Evolutionary conservation across 1,140 invertebrate genomes (phyloP), one percentile per base, ranked within the genome.

Genomic region (Metopolophium dirhodum): DNA sequence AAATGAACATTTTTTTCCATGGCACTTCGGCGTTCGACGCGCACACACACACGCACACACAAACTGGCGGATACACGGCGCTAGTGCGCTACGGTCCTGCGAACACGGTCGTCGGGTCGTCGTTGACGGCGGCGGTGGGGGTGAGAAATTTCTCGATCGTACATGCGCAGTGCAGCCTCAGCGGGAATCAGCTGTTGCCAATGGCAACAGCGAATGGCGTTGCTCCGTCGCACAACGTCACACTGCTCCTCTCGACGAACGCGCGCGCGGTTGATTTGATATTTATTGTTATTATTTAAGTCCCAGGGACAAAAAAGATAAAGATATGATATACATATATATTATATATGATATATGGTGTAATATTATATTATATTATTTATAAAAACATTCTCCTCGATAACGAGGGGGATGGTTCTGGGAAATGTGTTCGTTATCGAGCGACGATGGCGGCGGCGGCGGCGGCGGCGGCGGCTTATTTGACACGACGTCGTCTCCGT

Each of bases 161-260:
- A 47, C 89, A 90, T 90, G 89, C 89, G 89, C 89, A 90, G 89
- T 90, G 89, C 89, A 90, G 89, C 89, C 89, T 90, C 89, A 68
- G 54, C 37, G 41, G 57, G 89, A 90, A 90, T 90, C 89, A 90
- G 89, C 89, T 90, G 89, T 90, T 90, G 89, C 89, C 89, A 90
- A 68, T 90, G 89, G 89, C 89, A 90, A 90, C 89, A 90, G 57
- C 89, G 57, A 90, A 90, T 90, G 57, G 54, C 89, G 54, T 90
- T 90, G 6, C 51, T 41, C 49, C n/a, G n/a, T 9, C 45, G 8
- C 35, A 26, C 35, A 41, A 30, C 86, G 45, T 18, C 86, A 35
- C 86, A 86, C 85, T 85, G 85, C 37, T 47, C 30, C 30, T 47
- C 45, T 47, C 45, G 37, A 45, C 26, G 2, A 45, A 47, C 83